A percentile compares a stretch with the other conserved stretches of the same genome.
phyloP scores from a whole-genome alignment of 2,888 invertebrate genomes.

The Eupithecia insigniata region DNA sequence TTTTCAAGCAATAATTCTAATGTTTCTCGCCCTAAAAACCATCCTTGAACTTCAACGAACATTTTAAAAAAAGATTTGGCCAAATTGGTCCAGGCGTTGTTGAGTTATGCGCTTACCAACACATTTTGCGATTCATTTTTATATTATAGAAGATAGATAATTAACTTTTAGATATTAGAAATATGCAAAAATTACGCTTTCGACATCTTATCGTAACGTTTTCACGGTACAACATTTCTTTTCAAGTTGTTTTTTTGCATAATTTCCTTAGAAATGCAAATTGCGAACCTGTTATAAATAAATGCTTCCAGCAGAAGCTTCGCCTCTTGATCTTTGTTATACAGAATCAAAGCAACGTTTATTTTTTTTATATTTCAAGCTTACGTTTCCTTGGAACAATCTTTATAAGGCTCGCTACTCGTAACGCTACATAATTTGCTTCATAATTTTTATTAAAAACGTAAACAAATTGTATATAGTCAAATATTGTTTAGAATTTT shows the following conservation, averaged over 20 bases:
- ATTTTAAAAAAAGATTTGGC: no score
- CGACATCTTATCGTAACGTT: background rate
- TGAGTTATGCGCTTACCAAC: no score
- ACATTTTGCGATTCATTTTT: no score
- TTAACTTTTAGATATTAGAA: no score
- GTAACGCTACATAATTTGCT: background rate
- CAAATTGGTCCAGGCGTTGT: no score
- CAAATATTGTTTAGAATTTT: background rate
- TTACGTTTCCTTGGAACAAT: constrained; percentile 5
- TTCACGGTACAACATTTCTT: background rate
- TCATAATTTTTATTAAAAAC: no score
- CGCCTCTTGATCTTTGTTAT: background rate
- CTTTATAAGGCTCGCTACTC: background rate
- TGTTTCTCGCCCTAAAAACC: no score
- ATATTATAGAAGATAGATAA: no score
- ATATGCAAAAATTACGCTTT: background rate
- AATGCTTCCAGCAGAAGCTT: background rate
- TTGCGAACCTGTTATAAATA: constrained; percentile 2
- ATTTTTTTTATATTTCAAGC: background rate
- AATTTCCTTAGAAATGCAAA: background rate
- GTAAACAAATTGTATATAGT: background rate
- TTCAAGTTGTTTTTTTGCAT: background rate
- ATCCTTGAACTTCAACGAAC: no score
- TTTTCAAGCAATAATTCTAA: no score
- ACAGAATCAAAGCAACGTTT: background rate